A percentile compares a stretch with the other conserved stretches of the same genome.
Conservation (phyloP, 92 coral and sea anemone genomes). For the Desmophyllum pertusum region DNA sequence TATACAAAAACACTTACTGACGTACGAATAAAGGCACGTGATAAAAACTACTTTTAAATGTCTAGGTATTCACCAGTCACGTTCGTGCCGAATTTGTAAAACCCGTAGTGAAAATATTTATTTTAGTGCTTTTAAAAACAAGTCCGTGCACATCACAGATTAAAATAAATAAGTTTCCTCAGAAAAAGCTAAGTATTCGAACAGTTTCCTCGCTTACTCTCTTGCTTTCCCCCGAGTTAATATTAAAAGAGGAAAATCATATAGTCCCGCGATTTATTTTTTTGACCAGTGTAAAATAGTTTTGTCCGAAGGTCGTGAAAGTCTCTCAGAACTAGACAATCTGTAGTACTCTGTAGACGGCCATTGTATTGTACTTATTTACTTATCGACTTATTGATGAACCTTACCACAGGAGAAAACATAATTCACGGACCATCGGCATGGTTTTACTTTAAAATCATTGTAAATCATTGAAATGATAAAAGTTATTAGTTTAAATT, state of each 20-base stretch:
- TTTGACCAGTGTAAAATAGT: neutral
- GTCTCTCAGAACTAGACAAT: neutral
- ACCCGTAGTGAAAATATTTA: neutral
- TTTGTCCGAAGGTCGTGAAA: neutral
- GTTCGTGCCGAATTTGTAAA: neutral
- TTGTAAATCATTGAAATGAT: neutral
- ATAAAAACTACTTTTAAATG: neutral
- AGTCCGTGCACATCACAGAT: neutral
- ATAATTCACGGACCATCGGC: neutral
- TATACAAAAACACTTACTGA: neutral
- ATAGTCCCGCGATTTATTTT: neutral
- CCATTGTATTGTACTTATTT: no score
- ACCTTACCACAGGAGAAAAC: neutral
- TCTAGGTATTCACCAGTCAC: neutral
- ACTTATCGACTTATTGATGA: no score
- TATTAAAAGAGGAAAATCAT: neutral
- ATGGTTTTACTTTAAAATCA: neutral
- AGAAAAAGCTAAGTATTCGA: neutral
- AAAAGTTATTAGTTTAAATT: neutral
- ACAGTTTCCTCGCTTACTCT: no score
- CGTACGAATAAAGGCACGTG: neutral
- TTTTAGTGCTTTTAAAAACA: neutral
- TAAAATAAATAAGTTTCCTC: neutral
- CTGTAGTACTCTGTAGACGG: no score
- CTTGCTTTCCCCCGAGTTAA: neutral